Evolutionary conservation across 1,140 invertebrate genomes (phyloP).

Genomic region (Elysia chlorotica): DNA sequence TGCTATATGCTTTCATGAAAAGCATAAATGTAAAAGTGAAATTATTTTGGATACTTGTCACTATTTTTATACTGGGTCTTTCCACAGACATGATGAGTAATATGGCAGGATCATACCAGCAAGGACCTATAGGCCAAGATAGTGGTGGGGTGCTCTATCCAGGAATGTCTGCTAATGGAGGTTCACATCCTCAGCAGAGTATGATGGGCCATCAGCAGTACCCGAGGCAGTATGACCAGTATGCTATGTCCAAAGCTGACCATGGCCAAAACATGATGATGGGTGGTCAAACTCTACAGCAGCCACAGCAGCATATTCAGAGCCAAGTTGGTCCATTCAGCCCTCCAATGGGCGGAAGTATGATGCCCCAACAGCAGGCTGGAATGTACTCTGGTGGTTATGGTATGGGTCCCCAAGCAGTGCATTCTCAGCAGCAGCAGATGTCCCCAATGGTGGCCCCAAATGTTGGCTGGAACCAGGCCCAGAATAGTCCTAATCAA

Average conservation of each 20-base stretch:
- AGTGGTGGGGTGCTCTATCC: too few species aligned
- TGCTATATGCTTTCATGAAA: too few species aligned
- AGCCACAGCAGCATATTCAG: slow-evolving; percentile 28
- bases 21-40: too few species aligned
- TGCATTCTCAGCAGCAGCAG: slow-evolving; percentile 22
- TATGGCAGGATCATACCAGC: too few species aligned
- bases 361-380: slow-evolving; percentile 18
- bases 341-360: slow-evolving; percentile 29
- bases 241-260: slow-evolving; percentile 20
- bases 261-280: slow-evolving; percentile 25
- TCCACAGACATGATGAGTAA: too few species aligned
- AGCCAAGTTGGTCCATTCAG: slow-evolving; percentile 47
- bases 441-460: slow-evolving; percentile 19
- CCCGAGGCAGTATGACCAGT: slow-evolving; percentile 9
- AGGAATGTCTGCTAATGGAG: too few species aligned
- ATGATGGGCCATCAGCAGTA: slow-evolving; percentile 23
- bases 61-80: too few species aligned
- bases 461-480: slow-evolving; percentile 29
- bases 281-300: slow-evolving; percentile 23
- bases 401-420: slow-evolving; percentile 9
- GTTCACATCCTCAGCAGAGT: slow-evolving; percentile 6
- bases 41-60: too few species aligned
- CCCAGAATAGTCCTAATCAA: slow-evolving; percentile 36
- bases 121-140: too few species aligned
- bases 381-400: slow-evolving; percentile 14